A percentile compares a stretch with the other conserved stretches of the same genome.
Conservation (phyloP, 2,888 invertebrate genomes). For the Pinctada fucata region DNA sequence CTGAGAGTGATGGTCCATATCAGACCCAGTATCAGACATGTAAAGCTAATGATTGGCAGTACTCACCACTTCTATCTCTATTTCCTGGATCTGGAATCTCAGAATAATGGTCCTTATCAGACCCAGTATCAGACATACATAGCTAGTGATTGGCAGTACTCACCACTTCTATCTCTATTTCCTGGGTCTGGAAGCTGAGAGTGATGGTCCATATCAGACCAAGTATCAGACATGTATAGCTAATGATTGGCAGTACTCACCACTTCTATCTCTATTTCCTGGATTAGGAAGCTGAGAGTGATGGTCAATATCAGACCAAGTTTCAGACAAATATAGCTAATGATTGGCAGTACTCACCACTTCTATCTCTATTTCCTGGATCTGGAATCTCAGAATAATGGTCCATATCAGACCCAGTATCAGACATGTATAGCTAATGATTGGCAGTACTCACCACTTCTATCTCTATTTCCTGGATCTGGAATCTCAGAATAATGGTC, state of each 20-base stretch:
- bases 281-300: no score
- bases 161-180: conserved; percentile 79
- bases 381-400: no score
- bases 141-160: conserved; percentile 81
- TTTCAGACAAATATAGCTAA: no score
- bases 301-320: no score
- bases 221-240: conserved; percentile 92
- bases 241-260: no score
- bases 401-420: conserved; percentile 73
- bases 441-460: conserved; percentile 79
- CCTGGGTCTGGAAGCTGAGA: conserved; percentile 95
- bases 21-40: no score
- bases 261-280: no score
- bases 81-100: conserved; percentile 92
- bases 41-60: no score
- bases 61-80: conserved; percentile 78
- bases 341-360: no score
- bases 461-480: conserved; percentile 84
- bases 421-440: no score
- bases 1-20: no score
- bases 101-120: conserved; percentile 99
- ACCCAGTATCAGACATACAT: conserved; percentile 96
- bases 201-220: conserved; percentile 99
- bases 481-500: conserved; percentile 99
- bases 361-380: no score